Conservation (phyloP, 2,113 vertebrate species). For the Saguinus midas region DNA sequence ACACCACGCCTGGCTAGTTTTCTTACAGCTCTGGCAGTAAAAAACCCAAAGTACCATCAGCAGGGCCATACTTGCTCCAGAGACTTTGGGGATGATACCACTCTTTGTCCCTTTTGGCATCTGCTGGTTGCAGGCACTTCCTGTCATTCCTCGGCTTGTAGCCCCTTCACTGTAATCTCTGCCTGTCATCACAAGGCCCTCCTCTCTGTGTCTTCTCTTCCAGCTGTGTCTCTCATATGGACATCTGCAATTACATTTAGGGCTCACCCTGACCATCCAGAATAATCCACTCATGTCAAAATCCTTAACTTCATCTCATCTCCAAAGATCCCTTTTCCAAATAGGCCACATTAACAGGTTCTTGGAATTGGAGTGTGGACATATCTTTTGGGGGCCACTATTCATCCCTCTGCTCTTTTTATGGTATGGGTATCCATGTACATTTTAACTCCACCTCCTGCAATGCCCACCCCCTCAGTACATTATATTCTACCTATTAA, state of each 20-base stretch:
- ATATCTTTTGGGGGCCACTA: not conserved
- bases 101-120: not conserved
- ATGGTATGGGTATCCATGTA: rapidly evolving
- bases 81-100: not conserved
- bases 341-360: not conserved
- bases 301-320: not conserved
- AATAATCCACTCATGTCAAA: not conserved
- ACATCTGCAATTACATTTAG: not conserved
- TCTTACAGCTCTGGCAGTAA: not conserved
- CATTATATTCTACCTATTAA: not conserved
- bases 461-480: too few relatives aligned
- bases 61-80: not conserved
- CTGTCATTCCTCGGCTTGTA: not conserved
- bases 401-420: too few relatives aligned
- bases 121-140: not conserved
- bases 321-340: not conserved
- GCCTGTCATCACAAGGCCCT: not conserved
- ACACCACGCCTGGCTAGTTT: too few relatives aligned
- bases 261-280: not conserved
- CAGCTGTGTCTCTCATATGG: not conserved
- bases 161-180: not conserved
- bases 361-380: not conserved
- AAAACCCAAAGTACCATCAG: not conserved
- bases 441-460: not conserved
- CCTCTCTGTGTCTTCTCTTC: not conserved